Evolutionary conservation across 2,113 vertebrate species (phyloP).

Genomic region (Passer montanus): DNA sequence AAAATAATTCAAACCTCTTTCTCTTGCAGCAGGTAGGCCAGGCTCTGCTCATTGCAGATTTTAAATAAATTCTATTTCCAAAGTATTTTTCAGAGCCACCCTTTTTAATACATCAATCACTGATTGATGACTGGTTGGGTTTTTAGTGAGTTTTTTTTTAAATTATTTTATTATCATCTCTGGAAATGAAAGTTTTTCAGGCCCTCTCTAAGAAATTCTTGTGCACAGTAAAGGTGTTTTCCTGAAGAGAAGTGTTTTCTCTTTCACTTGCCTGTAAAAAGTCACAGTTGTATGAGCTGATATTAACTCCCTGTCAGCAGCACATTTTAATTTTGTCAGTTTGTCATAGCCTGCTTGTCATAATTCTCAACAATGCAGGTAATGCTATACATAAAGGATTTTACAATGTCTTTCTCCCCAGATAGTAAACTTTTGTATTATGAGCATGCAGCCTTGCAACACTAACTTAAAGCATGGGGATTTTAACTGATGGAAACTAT

Average conservation of each 20-base stretch:
- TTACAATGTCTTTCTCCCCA: background rate
- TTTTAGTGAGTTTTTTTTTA: background rate
- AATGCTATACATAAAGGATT: background rate
- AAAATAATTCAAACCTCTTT: background rate
- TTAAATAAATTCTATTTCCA: background rate
- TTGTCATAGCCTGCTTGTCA: background rate
- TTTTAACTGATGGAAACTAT: background rate
- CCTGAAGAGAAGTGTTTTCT: background rate
- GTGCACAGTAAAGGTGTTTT: background rate
- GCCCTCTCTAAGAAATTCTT: background rate
- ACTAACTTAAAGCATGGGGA: background rate
- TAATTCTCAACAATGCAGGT: background rate
- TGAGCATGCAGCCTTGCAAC: background rate
- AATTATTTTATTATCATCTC: background rate
- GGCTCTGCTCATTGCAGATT: background rate
- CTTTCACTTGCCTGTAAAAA: background rate
- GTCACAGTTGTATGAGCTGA: background rate
- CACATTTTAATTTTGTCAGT: background rate
- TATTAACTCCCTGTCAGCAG: background rate
- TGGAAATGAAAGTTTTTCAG: background rate
- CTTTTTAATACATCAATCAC: background rate
- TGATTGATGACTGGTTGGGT: background rate
- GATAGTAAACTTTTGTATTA: constrained; percentile 1
- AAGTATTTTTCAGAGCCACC: background rate
- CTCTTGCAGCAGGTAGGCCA: background rate